phyloP scores from a whole-genome alignment of 2,888 invertebrate species.

The Drosophila leonis region DNA sequence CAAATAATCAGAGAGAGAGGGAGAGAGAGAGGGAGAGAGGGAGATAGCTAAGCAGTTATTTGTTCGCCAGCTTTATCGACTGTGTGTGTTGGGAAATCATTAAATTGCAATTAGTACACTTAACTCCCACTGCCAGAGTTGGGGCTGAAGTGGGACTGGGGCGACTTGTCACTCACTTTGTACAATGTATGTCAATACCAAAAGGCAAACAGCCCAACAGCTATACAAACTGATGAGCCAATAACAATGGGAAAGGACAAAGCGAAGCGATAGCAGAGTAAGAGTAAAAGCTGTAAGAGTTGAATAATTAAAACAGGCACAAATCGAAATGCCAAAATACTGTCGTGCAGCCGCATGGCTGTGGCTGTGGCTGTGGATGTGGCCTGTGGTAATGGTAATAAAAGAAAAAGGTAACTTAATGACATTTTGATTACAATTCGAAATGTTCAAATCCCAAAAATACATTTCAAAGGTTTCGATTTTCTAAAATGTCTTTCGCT shows the following conservation, averaged over 20 bases:
- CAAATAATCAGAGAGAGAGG: not conserved
- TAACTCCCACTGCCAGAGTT: not conserved
- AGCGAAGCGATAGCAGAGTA: not conserved
- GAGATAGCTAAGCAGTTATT: slow-evolving; percentile 19
- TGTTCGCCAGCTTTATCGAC: slow-evolving; percentile 12
- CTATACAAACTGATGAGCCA: slow-evolving; percentile 38
- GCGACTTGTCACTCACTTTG: slow-evolving; percentile 53
- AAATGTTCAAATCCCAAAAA: slow-evolving; percentile 33
- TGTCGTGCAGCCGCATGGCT: not conserved
- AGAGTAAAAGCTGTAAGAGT: slow-evolving; percentile 19
- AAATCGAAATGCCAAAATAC: slow-evolving; percentile 38
- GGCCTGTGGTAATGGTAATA: not conserved
- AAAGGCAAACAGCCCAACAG: slow-evolving; percentile 28
- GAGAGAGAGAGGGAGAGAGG: not conserved
- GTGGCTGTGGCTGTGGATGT: not conserved
- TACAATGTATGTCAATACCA: slow-evolving; percentile 50
- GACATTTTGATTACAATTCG: slow-evolving; percentile 67
- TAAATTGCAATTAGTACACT: slow-evolving; percentile 55
- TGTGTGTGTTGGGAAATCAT: slow-evolving; percentile 42
- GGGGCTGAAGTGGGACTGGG: not conserved
- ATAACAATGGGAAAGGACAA: not conserved
- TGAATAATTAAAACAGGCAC: slow-evolving; percentile 45
- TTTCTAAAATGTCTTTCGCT: slow-evolving; percentile 19
- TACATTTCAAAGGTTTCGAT: slow-evolving; percentile 31
- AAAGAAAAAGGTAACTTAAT: slow-evolving; percentile 50